phyloP scores from a whole-genome alignment of 2,797 vertebrate genomes.

The Numenius phaeopus region DNA sequence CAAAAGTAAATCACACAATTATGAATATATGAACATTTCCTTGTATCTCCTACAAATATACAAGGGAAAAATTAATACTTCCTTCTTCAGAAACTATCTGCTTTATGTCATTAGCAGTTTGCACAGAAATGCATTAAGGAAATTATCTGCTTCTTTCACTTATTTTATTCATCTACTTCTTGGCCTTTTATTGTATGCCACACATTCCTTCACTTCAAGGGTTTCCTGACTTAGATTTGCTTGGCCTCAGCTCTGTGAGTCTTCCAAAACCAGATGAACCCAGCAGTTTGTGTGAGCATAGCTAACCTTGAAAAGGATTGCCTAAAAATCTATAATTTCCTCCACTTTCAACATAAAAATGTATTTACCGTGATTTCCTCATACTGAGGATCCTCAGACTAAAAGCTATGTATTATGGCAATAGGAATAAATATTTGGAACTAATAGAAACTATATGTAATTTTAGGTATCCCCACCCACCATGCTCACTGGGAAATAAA shows the following conservation, averaged over 20 bases:
- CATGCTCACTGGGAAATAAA: background rate
- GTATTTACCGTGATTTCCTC: background rate
- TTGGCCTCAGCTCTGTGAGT: background rate
- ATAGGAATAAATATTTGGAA: constrained; percentile 36
- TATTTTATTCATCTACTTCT: constrained; percentile 47
- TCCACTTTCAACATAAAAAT: background rate
- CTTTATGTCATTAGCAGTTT: constrained; percentile 20
- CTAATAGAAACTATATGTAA: background rate
- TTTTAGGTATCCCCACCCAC: constrained; percentile 17
- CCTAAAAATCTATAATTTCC: background rate
- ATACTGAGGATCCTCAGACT: background rate
- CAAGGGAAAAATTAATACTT: constrained; percentile 2
- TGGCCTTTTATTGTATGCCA: constrained; percentile 6
- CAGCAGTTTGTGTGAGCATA: background rate
- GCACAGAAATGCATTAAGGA: constrained; percentile 43
- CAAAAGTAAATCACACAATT: background rate
- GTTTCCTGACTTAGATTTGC: constrained; percentile 2
- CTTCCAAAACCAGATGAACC: background rate
- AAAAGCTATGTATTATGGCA: background rate
- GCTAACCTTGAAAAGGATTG: background rate
- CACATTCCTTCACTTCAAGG: background rate
- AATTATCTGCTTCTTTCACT: constrained; percentile 34
- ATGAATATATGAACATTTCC: background rate
- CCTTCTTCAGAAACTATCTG: constrained; percentile 32
- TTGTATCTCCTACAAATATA: background rate